A percentile compares a stretch with the other conserved stretches of the same genome.
These are phyloP conservation scores for Stegodyphus mimosarum DNA, from an alignment of 1,140 invertebrate species.

Conservation along the genomic window DNA sequence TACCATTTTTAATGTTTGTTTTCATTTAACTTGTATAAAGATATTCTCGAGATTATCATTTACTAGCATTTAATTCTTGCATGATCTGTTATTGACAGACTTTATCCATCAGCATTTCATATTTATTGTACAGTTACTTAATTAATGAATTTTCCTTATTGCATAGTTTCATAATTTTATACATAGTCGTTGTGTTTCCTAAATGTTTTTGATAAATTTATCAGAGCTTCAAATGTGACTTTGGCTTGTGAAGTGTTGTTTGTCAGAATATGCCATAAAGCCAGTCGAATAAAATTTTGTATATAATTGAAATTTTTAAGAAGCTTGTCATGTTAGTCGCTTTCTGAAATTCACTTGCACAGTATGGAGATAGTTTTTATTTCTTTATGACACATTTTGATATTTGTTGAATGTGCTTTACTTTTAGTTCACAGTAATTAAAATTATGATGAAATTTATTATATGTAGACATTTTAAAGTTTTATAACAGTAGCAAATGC, in stretches of 20 bases:
- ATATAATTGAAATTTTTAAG: constrained; percentile 5
- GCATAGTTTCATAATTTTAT: constrained; percentile 17
- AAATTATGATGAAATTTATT: no score
- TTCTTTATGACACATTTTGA: background rate
- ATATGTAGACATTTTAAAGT: no score
- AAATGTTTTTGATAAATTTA: constrained; percentile 47
- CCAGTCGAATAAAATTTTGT: constrained; percentile 41
- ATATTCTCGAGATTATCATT: background rate
- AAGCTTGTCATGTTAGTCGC: background rate
- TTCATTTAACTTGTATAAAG: constrained; percentile 7
- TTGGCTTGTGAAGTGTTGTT: constrained; percentile 41
- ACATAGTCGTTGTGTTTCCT: constrained; percentile 12
- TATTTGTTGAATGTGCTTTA: no score
- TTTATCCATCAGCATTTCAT: no score
- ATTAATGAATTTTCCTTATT: background rate
- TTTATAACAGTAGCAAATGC: no score
- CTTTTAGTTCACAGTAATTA: no score
- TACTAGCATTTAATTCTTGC: no score
- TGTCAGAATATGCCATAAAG: constrained; percentile 25
- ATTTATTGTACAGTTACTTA: background rate
- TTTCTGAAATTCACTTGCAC: background rate
- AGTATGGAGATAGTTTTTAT: background rate
- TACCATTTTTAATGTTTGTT: background rate
- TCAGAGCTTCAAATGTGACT: constrained; percentile 43
- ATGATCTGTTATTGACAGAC: no score